A percentile compares a stretch with the other conserved stretches of the same genome.
These are phyloP conservation scores for Mercenaria mercenaria DNA, from an alignment of 1,140 invertebrate genomes.

Conservation along the genomic window DNA sequence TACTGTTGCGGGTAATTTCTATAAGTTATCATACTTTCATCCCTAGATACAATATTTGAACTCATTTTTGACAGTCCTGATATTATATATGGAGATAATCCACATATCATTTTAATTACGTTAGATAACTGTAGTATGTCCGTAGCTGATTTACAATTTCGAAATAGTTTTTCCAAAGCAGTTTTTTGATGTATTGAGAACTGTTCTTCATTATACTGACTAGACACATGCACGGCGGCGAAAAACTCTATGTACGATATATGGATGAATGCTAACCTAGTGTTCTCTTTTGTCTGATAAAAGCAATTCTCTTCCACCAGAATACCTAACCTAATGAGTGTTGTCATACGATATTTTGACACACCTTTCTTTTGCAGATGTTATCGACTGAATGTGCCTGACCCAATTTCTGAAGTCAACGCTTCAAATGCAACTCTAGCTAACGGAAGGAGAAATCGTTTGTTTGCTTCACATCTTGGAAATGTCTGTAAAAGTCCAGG, in stretches of 20 bases:
- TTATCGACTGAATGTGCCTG: neutral
- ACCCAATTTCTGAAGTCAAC: no score
- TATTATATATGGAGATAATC: no score
- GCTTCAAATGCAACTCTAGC: no score
- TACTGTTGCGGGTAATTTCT: no score
- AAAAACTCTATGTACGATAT: neutral
- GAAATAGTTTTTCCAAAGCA: neutral
- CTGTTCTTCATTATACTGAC: neutral
- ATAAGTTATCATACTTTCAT: no score
- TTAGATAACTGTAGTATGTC: neutral
- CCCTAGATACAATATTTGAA: no score
- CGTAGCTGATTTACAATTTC: neutral
- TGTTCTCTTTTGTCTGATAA: neutral
- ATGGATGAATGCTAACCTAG: neutral
- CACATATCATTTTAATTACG: neutral
- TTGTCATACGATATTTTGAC: neutral
- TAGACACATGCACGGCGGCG: neutral
- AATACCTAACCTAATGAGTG: neutral
- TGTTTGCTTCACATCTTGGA: no score
- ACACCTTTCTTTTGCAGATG: neutral
- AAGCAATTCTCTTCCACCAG: neutral
- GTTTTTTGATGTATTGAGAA: no score
- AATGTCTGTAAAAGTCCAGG: no score
- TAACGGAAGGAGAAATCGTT: no score
- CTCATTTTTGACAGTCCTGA: no score